Evolutionary conservation across 1,140 invertebrate species (phyloP), one percentile per base, ranked within the genome.

Genomic region (Ceratitis capitata): DNA sequence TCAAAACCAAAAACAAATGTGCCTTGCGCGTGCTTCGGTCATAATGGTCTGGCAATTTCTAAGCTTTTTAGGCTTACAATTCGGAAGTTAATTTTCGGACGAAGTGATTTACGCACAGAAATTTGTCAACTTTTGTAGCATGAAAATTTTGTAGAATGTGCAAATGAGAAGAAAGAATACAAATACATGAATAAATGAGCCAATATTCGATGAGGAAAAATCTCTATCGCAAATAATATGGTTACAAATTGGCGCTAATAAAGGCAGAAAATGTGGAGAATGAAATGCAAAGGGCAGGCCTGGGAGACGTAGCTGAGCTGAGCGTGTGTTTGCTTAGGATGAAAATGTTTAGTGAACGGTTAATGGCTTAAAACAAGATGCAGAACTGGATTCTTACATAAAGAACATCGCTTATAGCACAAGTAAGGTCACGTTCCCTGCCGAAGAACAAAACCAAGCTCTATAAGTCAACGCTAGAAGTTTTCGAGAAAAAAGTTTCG

Each of bases 41-140:
- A 78, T 10, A 26, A 45, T 6, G 7, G 61, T n/a, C n/a, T n/a
- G n/a, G 14, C 26, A 32, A 64, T 64, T 32, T 10, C 26, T 23
- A n/a, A 10, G 51, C 51, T 56, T 56, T 56, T 56, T 16, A 32
- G 2, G 7, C 10, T 9, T 69, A 69, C 61, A 69, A 14, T 19
- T 14, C 26, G 32, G 32, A n/a, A 69, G 29, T 35, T 69, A 39
- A 69, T 69, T 39, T 69, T 39, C 3, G 39, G n/a, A 45, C 10
- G 12, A 78, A 78, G 32, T 78, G 69, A 78, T 78, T 45, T 23
- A 78, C 69, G 69, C n/a, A 42, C 39, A 45, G n/a, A 78, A 78
- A 78, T 78, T 78, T 78, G 69, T 78, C 69, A 45, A 45, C 39
- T 45, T 78, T 78, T 45, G n/a, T 26, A 26, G 19, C 32, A 23